phyloP scores from a whole-genome alignment of 2,113 vertebrate genomes.

The Pterophyllum scalare region DNA sequence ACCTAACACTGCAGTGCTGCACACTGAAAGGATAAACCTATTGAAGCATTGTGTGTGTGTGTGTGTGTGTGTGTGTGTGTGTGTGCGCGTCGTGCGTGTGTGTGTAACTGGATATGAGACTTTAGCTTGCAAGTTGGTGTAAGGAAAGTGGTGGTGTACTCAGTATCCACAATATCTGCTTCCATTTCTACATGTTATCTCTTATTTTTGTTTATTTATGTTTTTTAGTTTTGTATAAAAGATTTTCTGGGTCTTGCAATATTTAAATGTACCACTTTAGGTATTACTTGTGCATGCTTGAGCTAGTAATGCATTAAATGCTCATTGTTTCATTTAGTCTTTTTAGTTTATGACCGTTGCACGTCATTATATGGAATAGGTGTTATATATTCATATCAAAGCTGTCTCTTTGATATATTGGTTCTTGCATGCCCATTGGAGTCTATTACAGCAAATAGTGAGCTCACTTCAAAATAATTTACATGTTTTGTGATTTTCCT shows the following conservation, averaged over 20 bases:
- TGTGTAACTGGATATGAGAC: neutral
- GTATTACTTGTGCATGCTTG: slow-evolving; percentile 8
- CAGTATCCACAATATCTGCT: neutral
- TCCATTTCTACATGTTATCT: neutral
- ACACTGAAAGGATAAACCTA: slow-evolving; percentile 32
- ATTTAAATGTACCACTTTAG: slow-evolving; percentile 23
- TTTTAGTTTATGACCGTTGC: slow-evolving; percentile 7
- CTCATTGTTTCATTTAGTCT: slow-evolving; percentile 1
- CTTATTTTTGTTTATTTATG: neutral
- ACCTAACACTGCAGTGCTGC: slow-evolving; percentile 57
- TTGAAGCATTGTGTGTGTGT: slow-evolving; percentile 33
- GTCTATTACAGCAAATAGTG: neutral
- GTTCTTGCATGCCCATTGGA: slow-evolving; percentile 9
- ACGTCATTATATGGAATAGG: neutral
- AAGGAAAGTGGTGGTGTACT: neutral
- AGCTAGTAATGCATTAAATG: slow-evolving; percentile 35
- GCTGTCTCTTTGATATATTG: neutral
- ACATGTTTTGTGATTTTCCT: slow-evolving; percentile 2
- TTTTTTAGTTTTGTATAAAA: neutral
- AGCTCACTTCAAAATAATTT: neutral
- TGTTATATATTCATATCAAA: slow-evolving; percentile 38
- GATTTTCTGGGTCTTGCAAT: slow-evolving; percentile 10
- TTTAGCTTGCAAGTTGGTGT: neutral
- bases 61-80: slow-evolving; percentile 14
- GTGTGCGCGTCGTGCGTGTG: neutral